A percentile compares a stretch with the other conserved stretches of the same genome.
These are phyloP conservation scores for Micromesistius poutassou DNA, from an alignment of 2,797 vertebrate genomes.

Conservation along the genomic window DNA sequence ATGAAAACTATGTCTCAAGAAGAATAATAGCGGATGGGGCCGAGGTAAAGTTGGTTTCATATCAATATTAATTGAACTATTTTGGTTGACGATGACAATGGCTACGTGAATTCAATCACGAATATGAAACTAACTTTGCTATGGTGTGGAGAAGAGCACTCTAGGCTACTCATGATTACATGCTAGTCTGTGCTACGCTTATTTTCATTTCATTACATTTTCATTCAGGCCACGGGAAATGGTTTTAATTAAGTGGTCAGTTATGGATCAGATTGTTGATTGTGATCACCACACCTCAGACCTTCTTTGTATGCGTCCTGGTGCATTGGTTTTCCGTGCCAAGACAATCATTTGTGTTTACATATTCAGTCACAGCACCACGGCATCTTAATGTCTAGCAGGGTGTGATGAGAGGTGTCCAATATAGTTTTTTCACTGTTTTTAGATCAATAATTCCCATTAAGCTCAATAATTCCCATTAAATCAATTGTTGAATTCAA, in stretches of 20 bases:
- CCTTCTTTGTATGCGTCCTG: not conserved
- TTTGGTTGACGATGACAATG: not conserved
- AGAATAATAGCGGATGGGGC: too few relatives aligned
- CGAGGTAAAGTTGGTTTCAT: too few relatives aligned
- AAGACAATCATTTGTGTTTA: not conserved
- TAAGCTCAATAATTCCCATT: not conserved
- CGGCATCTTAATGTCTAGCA: too few relatives aligned
- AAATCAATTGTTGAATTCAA: not conserved
- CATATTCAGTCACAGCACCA: not conserved
- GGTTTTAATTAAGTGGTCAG: too few relatives aligned
- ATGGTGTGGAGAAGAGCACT: not conserved
- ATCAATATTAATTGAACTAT: not conserved
- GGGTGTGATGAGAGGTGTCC: too few relatives aligned
- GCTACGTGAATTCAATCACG: not conserved
- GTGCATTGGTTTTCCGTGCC: not conserved
- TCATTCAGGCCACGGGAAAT: too few relatives aligned
- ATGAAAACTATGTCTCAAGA: too few relatives aligned
- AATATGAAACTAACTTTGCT: not conserved
- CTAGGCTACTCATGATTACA: not conserved
- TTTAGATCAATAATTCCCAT: not conserved
- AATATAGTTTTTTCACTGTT: not conserved
- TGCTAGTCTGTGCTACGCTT: not conserved
- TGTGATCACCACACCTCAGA: not conserved
- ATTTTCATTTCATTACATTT: not conserved
- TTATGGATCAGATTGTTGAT: too few relatives aligned